These are phyloP conservation scores for Gastrophryne carolinensis DNA, from an alignment of 2,797 vertebrate genomes.

Conservation along the genomic window DNA sequence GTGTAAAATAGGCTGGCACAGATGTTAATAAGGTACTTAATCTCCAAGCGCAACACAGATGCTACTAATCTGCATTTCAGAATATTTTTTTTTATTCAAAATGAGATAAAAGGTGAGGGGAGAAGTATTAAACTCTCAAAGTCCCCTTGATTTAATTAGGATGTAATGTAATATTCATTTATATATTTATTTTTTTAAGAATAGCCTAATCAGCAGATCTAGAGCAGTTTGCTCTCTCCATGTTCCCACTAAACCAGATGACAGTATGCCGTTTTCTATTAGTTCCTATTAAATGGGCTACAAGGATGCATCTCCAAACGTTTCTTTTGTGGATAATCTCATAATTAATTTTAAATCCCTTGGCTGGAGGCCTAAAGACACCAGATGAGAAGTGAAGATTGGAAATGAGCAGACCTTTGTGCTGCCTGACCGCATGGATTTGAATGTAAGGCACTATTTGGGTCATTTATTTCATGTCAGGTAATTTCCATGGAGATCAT, in stretches of 20 bases:
- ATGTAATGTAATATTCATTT: conserved; percentile 40
- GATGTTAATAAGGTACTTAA: conserved; percentile 48
- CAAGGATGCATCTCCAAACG: conserved; percentile 18
- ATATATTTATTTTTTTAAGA: conserved; percentile 35
- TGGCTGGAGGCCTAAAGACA: conserved; percentile 27
- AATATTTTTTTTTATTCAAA: conserved; percentile 31
- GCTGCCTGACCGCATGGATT: background rate
- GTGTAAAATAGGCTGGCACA: conserved; percentile 40
- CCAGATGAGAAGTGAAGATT: conserved; percentile 39
- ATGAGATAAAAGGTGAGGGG: conserved; percentile 23
- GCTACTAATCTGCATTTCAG: conserved; percentile 36
- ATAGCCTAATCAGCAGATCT: conserved; percentile 36
- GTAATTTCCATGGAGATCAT: conserved; percentile 35
- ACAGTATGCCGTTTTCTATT: conserved; percentile 33
- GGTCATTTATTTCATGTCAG: conserved; percentile 41
- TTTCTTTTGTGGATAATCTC: conserved; percentile 32
- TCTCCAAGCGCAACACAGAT: conserved; percentile 40
- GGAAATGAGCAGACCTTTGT: conserved; percentile 35
- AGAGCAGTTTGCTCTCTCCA: conserved; percentile 9
- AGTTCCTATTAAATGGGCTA: conserved; percentile 42
- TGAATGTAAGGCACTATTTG: conserved; percentile 42
- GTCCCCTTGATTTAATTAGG: conserved; percentile 38
- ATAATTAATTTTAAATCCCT: conserved; percentile 41
- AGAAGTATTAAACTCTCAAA: conserved; percentile 35
- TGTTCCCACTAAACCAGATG: conserved; percentile 25